A percentile compares a stretch with the other conserved stretches of the same genome.
Conservation (phyloP, 1,140 invertebrate species). For the Drosophila simulans region DNA sequence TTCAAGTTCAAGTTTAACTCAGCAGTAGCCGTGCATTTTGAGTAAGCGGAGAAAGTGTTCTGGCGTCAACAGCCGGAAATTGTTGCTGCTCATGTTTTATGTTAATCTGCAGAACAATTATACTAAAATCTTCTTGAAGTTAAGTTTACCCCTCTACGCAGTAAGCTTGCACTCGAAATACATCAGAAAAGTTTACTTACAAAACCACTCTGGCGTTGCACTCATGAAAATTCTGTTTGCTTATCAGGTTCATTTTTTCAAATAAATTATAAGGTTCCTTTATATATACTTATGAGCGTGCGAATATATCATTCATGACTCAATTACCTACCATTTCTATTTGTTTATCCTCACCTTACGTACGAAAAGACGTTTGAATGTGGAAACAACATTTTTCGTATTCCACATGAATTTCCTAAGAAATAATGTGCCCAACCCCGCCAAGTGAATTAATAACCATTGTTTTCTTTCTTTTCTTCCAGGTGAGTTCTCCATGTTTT, state of each 20-base stretch:
- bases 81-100: background rate
- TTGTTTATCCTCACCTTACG: constrained; percentile 30
- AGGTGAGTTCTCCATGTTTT: constrained; percentile 40
- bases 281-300: background rate
- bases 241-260: too few species aligned
- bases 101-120: constrained; percentile 1
- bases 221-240: background rate
- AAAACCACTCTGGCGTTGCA: background rate
- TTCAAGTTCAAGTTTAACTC: constrained; percentile 1
- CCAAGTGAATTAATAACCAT: constrained; percentile 38
- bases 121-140: background rate
- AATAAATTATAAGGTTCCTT: background rate
- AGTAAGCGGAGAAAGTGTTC: background rate
- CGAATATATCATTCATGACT: constrained; percentile 26
- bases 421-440: background rate
- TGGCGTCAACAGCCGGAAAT: background rate
- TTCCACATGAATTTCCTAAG: constrained; percentile 18
- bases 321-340: constrained; percentile 30
- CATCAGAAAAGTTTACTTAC: background rate
- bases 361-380: constrained; percentile 28
- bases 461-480: constrained; percentile 14
- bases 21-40: background rate
- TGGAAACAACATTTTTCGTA: constrained; percentile 31
- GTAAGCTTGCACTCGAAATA: background rate
- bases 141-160: background rate